Conservation (phyloP, 2,888 invertebrate genomes). For the Autographa gamma region DNA sequence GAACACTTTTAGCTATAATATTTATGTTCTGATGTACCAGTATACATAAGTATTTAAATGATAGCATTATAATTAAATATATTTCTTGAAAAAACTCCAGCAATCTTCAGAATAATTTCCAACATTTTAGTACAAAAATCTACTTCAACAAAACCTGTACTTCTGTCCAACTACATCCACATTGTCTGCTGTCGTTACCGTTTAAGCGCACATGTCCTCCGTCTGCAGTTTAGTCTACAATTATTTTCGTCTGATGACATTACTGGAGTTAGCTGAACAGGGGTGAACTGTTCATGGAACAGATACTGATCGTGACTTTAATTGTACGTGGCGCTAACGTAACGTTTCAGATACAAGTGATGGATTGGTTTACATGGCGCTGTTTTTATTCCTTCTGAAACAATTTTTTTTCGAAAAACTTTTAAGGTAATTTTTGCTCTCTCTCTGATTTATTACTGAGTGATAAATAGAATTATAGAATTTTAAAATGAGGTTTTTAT, state of each 20-base stretch:
- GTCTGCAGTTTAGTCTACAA: slow-evolving; percentile 57
- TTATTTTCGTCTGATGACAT: slow-evolving; percentile 62
- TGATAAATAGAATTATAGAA: too few species aligned
- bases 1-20: too few species aligned
- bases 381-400: neutral
- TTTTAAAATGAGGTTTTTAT: too few species aligned
- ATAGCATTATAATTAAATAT: too few species aligned
- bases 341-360: slow-evolving; percentile 80
- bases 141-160: slow-evolving; percentile 1
- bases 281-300: slow-evolving; percentile 81
- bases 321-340: slow-evolving; percentile 88
- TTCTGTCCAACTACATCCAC: slow-evolving; percentile 32
- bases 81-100: too few species aligned
- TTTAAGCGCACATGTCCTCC: slow-evolving; percentile 56
- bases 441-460: too few species aligned
- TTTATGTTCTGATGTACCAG: too few species aligned
- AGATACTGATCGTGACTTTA: slow-evolving; percentile 86
- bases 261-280: slow-evolving; percentile 57
- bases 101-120: too few species aligned
- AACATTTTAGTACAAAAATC: too few species aligned
- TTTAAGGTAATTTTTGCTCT: too few species aligned
- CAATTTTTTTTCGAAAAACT: too few species aligned
- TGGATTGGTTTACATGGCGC: slow-evolving; percentile 70
- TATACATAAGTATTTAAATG: too few species aligned
- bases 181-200: slow-evolving; percentile 55